Evolutionary conservation across 1,140 invertebrate genomes (phyloP), one percentile per base, ranked within the genome.

Genomic region (Camponotus floridanus): DNA sequence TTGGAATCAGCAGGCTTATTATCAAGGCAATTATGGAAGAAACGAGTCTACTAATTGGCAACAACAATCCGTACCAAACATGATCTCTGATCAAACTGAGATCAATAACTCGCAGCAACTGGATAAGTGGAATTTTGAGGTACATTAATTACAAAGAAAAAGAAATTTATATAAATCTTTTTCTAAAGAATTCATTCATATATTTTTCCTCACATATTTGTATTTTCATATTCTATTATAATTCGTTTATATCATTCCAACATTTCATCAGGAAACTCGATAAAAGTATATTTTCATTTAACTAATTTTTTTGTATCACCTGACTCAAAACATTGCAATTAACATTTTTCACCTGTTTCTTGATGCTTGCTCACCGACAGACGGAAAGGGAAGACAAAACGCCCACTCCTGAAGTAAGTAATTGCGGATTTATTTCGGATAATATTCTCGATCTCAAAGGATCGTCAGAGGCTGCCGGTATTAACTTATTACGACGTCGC

Each of bases 391-490:
- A 95, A 90, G 94, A 95, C 90, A 95, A 95, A 91, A 81, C 93
- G 64, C 36, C 94, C 61, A 92, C 93, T 39, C 90, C 93, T 89
- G 95, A 96, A 95, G 96, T 96, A 96, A 96, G 96, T 96, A 96
- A 91, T 90, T 91, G 71, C 57, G 86, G 76, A 57, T 61, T 91
- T 91, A 92, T 78, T 76, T 80, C 86, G 90, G 88, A 88, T 92
- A 88, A 85, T 93, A 92, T 89, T 86, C 65, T 76, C 76, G 83
- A 81, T 90, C 36, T 70, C 67, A 86, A 90, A 83, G 78, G 74
- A 68, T 85, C 74, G 71, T 73, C 81, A 88, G 88, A 90, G 61
- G 71, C 26, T 57, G 70, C 85, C 48, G 76, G 73, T 87, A 76
- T 87, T 88, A 92, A 71, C 61, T 88, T 87, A 7, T 87, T 95